Base-by-base conservation (phyloP, 2,797 vertebrate genomes). In the Megaceryle alcyon region DNA sequence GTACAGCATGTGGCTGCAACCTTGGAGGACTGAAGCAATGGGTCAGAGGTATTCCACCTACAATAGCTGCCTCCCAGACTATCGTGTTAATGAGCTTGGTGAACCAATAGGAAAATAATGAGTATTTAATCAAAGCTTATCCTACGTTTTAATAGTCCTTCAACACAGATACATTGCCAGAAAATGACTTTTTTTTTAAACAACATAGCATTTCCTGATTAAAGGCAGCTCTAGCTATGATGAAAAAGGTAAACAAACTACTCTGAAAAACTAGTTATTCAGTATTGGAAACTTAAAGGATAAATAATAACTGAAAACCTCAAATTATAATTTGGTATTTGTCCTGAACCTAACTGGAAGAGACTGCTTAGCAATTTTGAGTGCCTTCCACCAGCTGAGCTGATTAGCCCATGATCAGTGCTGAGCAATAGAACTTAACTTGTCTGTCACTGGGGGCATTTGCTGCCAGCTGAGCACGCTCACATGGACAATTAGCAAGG, bases 51-150 rank as follows among this genome's bases (percentile, higher is more conserved):
- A 33, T 26, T 57, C 25, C 60, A 54, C 43, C 59, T 37, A 12
- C 15, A 41, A n/a, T 22, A 66, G 59, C 59, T 57, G 37, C 39
- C 60, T 82, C 17, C 26, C 14, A 81, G 26, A 12, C 46, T 37
- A 64, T 44, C 35, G 6, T 1, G 4, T 25, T 39, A 60, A 33
- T 13, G 26, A 79, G 56, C 44, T 61, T 39, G 17, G 17, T 49
- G 46, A 72, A 57, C 10, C 0, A 0, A 19, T 2, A 86, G 12
- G 29, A 63, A 63, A 80, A 61, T 1, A 63, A 21, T 1, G 2
- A 92, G 48, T n/a, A 37, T 35, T 70, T 68, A 57, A 88, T 59
- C 57, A 90, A 39, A 79, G 54, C 28, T 46, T 46, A 5, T 13
- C 72, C 78, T 35, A 2, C 0, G 0, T n/a, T 83, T 51, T 35